Conservation (phyloP, 2,113 vertebrate species). For the Rafetus swinhoei region DNA sequence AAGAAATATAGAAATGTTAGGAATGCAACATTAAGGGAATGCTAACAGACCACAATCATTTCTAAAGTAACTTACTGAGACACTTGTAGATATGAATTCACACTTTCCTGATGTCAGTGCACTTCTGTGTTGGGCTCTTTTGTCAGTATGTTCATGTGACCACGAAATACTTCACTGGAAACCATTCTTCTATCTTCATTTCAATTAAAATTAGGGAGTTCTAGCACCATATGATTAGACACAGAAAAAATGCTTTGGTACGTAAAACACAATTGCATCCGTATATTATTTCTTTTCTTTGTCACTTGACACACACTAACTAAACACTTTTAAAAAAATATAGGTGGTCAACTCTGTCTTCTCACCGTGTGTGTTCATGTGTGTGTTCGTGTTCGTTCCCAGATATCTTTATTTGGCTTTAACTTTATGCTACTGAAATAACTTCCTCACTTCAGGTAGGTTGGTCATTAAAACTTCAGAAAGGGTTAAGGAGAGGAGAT, state of each 20-base stretch:
- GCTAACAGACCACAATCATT: neutral
- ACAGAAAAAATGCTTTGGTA: neutral
- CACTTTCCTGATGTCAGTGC: neutral
- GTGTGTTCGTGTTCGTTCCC: neutral
- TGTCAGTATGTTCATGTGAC: neutral
- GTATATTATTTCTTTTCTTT: neutral
- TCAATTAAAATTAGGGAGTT: neutral
- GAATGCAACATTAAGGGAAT: neutral
- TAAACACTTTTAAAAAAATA: neutral
- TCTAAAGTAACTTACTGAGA: neutral
- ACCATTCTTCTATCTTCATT: neutral
- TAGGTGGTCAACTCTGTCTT: neutral
- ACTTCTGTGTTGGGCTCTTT: neutral
- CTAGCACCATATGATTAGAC: neutral
- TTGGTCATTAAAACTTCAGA: no score
- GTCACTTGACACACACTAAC: neutral
- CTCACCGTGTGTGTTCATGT: rapidly evolving
- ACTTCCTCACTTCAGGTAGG: no score
- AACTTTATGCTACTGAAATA: neutral
- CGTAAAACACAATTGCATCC: neutral
- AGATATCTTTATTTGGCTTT: neutral
- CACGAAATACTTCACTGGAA: neutral
- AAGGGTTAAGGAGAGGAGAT: no score
- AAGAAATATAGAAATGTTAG: neutral
- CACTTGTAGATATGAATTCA: neutral